Base-by-base conservation (phyloP, 2,113 vertebrate species). In the Scatophagus argus region DNA sequence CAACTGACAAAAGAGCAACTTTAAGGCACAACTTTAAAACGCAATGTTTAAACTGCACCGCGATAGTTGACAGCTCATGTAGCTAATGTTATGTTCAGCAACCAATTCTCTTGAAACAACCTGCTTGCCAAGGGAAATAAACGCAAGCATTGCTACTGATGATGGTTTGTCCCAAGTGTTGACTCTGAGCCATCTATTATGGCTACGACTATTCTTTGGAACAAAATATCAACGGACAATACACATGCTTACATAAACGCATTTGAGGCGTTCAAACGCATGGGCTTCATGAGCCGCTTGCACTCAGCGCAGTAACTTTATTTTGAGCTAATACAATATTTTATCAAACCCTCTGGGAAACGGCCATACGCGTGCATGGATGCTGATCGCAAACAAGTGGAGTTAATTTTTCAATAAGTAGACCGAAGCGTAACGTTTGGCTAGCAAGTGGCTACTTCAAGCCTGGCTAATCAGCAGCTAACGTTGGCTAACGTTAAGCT, bases 221-320 rank as follows among this genome's bases (percentile, higher is more conserved):
- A 65, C 46, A 54, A 79, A 81, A 81, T 63, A 87, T 81, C 56
- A 71, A n/a, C 31, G 64, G 79, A 81, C 83, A 89, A 92, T 77
- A 86, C 87, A 87, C 87, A 82, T 71, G 86, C 89, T 92, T 91
- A 91, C 81, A 90, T 91, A 92, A 91, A 93, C 81, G 85, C 74
- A 80, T 83, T 79, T 69, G 80, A 82, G 47, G 49, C 71, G 84
- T 79, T 63, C 52, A 81, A 61, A 73, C 54, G 84, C 84, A 83
- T 67, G 71, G 74, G 69, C 62, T 67, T 69, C 52, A 34, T 63
- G 84, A 60, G 41, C 13, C 55, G 61, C 63, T 81, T 11, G 39
- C 68, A 55, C 69, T 71, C 39, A 49, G 3, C 51, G n/a, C 14
- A 38, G 16, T 67, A 88, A 90, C 84, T 85, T 87, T 83, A 71